Base-by-base conservation (phyloP, 2,797 vertebrate genomes). In the Cirrhinus molitorella region DNA sequence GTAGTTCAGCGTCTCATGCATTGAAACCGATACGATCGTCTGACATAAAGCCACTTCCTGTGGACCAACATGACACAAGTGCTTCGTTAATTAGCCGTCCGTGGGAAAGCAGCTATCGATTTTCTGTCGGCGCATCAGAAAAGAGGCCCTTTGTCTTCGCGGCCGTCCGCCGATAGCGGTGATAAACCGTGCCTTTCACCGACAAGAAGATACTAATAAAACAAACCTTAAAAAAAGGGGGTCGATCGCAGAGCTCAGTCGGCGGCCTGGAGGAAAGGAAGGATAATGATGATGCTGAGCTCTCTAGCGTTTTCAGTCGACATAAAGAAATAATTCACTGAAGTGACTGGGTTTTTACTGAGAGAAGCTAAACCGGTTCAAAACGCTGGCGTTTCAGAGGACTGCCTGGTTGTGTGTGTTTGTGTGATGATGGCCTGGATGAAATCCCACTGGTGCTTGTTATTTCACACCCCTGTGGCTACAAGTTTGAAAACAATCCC, bases 41-140 rank as follows among this genome's bases (percentile, higher is more conserved):
- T 93, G 91, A 95, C 92, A 95, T 94, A 94, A 91, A 91, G 91
- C 91, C 91, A 91, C 89, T 71, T 89, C 87, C 92, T 89, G 91
- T 91, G 89, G 93, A 94, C 92, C 87, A 92, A 92, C 91, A 90
- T 91, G 90, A 91, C 91, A 96, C 93, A 94, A 95, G 95, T 96
- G 96, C 92, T 90, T 91, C 86, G 94, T 95, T 96, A 96, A 97
- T 96, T 95, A 95, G 93, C 92, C 92, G 91, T 94, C 94, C 93
- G 91, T 93, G 93, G 93, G 93, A 96, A 96, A 92, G 92, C 87
- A 61, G 85, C 87, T 94, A 95, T 95, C 95, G 96, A 97, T 96
- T 97, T 95, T 65, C 94, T 94, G 94, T 94, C 94, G 81, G 86
- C 81, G 83, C 85, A 83, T 91, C 78, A 77, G 77, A 80, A 83